Conservation (phyloP, 1,140 invertebrate genomes). For the Nautilus pompilius region DNA sequence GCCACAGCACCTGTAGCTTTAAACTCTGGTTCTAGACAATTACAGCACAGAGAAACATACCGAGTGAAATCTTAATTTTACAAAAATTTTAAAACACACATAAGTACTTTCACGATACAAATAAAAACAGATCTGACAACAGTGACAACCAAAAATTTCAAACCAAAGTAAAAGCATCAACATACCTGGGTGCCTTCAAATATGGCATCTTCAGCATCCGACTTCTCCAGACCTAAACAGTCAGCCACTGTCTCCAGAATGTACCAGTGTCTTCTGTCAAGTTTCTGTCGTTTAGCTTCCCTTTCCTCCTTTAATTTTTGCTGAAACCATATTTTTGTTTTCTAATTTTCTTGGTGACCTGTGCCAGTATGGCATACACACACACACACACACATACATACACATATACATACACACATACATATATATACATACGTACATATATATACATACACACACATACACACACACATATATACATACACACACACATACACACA, state of each 20-base stretch:
- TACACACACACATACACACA: constrained; percentile 9
- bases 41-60: too few relatives aligned
- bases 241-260: constrained; percentile 52
- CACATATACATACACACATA: background rate
- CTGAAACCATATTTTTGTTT: constrained; percentile 20
- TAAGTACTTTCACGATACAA: too few relatives aligned
- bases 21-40: too few relatives aligned
- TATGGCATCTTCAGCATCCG: constrained; percentile 54
- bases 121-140: background rate
- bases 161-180: background rate
- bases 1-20: too few relatives aligned
- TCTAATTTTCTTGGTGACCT: background rate
- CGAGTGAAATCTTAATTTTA: too few relatives aligned
- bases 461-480: constrained; percentile 10
- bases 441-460: background rate
- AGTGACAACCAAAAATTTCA: too few relatives aligned
- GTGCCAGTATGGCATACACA: background rate
- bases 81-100: background rate
- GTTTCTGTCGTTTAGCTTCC: constrained; percentile 47
- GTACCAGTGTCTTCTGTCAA: constrained; percentile 52
- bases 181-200: constrained; percentile 53
- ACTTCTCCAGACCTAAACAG: constrained; percentile 46
- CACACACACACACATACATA: background rate
- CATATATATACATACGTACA: background rate
- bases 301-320: constrained; percentile 56